Evolutionary conservation across 2,113 vertebrate genomes (phyloP).

Genomic region (Tragelaphus buxtoni): DNA sequence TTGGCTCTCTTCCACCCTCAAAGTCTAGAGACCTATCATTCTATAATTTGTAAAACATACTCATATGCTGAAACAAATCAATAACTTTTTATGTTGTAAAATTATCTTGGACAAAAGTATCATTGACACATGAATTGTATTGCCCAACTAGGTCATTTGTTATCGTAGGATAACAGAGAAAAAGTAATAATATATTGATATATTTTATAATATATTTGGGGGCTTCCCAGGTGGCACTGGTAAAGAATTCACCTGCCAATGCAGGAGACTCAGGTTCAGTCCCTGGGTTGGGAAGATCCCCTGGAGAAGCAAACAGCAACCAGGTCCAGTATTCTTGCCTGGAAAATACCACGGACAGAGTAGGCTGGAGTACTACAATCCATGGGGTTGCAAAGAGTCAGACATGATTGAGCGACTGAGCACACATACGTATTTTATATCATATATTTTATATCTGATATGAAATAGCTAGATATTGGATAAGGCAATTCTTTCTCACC

Average conservation of each 20-base stretch:
- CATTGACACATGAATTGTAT: background rate
- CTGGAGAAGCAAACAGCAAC: background rate
- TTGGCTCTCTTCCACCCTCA: background rate
- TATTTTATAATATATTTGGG: background rate
- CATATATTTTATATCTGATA: background rate
- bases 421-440: background rate
- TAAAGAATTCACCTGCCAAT: background rate
- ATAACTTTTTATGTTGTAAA: background rate
- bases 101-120: background rate
- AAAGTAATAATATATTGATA: background rate
- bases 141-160: background rate
- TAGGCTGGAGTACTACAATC: background rate
- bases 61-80: background rate
- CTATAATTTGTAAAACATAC: background rate
- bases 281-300: background rate
- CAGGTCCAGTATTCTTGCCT: background rate
- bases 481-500: background rate
- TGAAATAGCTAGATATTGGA: background rate
- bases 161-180: background rate
- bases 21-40: background rate
- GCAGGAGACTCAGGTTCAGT: background rate
- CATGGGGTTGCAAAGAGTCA: background rate
- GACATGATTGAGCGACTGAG: background rate
- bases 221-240: background rate
- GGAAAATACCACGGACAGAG: background rate